Conservation (phyloP, 2,113 vertebrate genomes). For the Megalops atlanticus region DNA sequence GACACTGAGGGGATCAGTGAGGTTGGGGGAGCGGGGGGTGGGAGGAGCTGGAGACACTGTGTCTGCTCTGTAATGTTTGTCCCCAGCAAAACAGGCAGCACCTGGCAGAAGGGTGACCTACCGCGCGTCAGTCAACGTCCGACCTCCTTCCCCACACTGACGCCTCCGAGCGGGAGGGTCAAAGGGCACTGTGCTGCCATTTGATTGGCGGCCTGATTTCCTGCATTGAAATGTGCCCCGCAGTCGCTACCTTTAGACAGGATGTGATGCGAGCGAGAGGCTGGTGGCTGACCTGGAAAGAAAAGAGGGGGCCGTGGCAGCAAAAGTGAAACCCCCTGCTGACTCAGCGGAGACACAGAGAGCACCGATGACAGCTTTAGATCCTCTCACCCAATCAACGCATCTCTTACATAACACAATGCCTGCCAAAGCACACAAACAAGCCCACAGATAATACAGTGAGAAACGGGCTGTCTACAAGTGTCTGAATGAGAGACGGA, state of each 20-base stretch:
- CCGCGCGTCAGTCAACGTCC: neutral
- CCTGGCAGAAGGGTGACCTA: neutral
- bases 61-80: neutral
- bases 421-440: neutral
- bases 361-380: neutral
- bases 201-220: neutral
- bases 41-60: neutral
- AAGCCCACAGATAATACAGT: neutral
- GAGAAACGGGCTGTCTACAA: neutral
- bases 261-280: neutral
- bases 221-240: neutral
- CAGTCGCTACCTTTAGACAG: neutral
- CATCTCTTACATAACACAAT: neutral
- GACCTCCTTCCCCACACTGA: neutral
- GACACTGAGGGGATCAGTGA: too few relatives aligned
- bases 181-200: neutral
- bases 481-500: neutral
- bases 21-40: neutral
- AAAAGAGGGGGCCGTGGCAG: too few relatives aligned
- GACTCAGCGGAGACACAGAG: neutral
- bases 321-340: too few relatives aligned
- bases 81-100: conserved; percentile 20
- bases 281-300: neutral
- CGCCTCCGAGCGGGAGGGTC: neutral
- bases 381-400: neutral